These are phyloP conservation scores for Harpalus rubripes DNA, from an alignment of 2,888 invertebrate species.

Conservation along the genomic window DNA sequence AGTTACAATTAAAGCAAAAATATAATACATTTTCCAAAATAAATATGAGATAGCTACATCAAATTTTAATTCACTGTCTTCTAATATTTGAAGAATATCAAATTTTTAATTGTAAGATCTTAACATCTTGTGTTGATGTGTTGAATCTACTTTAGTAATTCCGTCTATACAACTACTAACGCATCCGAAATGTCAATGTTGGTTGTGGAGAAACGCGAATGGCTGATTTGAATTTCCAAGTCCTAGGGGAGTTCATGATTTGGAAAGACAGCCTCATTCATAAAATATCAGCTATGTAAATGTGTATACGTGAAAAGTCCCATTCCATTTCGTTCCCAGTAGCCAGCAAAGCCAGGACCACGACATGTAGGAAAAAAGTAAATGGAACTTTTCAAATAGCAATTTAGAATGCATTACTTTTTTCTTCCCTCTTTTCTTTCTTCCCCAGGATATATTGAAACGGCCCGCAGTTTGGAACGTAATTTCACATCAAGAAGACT, in stretches of 20 bases:
- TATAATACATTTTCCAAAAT: too few relatives aligned
- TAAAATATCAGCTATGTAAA: constrained; percentile 53
- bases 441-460: constrained; percentile 54
- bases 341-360: not conserved
- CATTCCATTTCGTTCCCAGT: not conserved
- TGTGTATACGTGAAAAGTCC: constrained; percentile 46
- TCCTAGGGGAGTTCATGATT: constrained; percentile 16
- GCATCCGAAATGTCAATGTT: not conserved
- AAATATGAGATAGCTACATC: too few relatives aligned
- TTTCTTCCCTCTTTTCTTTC: constrained; percentile 38
- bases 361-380: constrained; percentile 45
- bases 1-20: too few relatives aligned
- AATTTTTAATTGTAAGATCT: too few relatives aligned
- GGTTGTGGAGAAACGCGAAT: not conserved
- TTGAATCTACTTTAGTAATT: too few relatives aligned
- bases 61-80: too few relatives aligned
- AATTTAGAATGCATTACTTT: constrained; percentile 64
- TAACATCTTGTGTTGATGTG: too few relatives aligned
- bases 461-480: constrained; percentile 40
- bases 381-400: constrained; percentile 56
- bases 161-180: not conserved
- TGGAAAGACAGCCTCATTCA: constrained; percentile 38
- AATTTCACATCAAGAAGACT: constrained; percentile 60
- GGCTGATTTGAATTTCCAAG: constrained; percentile 32
- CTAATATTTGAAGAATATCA: too few relatives aligned